Conservation (phyloP, 1,140 invertebrate species). For the Paracyclopina nana region DNA sequence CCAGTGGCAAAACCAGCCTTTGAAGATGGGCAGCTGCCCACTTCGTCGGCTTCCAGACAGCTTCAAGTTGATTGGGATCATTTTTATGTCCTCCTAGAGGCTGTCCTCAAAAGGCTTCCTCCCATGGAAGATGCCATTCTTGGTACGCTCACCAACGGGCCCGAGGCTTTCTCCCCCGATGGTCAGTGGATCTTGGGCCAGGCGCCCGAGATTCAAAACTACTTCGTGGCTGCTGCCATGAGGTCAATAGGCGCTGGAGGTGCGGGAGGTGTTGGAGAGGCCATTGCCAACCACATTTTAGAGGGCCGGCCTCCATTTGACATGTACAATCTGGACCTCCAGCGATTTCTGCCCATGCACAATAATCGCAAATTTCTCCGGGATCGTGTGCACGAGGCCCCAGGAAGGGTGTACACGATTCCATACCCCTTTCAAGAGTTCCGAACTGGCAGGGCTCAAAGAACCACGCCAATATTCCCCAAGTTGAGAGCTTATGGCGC, state of each 20-base stretch:
- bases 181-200: constrained; percentile 29
- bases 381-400: constrained; percentile 80
- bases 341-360: constrained; percentile 77
- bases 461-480: constrained; percentile 91
- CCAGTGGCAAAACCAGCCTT: constrained; percentile 29
- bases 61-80: constrained; percentile 69
- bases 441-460: constrained; percentile 46
- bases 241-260: constrained; percentile 80
- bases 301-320: constrained; percentile 60
- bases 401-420: constrained; percentile 56
- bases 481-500: constrained; percentile 72
- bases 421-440: constrained; percentile 49
- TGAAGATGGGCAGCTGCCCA: constrained; percentile 15
- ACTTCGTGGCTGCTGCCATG: constrained; percentile 86
- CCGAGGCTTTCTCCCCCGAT: constrained; percentile 79
- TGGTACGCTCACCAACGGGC: constrained; percentile 58
- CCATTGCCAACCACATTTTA: constrained; percentile 70
- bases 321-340: constrained; percentile 75
- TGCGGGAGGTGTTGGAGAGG: constrained; percentile 76
- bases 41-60: constrained; percentile 21
- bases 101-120: constrained; percentile 63
- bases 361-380: constrained; percentile 81
- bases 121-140: constrained; percentile 43
- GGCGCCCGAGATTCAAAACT: constrained; percentile 50
- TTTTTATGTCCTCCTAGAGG: constrained; percentile 68